Conservation (phyloP, 2,888 invertebrate genomes). For the Clivina fossor region DNA sequence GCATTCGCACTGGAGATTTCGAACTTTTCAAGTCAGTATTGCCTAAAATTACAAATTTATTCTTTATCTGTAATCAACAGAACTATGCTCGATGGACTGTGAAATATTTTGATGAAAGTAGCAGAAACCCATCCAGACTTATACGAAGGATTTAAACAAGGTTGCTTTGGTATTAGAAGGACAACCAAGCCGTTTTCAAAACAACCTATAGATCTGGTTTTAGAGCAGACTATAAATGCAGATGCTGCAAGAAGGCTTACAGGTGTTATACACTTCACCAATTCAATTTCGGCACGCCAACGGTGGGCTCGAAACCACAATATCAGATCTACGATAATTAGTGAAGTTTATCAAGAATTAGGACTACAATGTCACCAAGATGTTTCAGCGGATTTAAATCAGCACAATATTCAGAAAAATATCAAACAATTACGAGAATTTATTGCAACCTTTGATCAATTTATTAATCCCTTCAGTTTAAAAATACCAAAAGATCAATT, state of each 20-base stretch:
- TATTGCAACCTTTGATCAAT: conserved; percentile 32
- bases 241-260: conserved; percentile 43
- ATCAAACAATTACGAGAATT: neutral
- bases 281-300: conserved; percentile 43
- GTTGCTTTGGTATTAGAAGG: conserved; percentile 45
- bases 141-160: conserved; percentile 39
- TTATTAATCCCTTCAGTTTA: conserved; percentile 39
- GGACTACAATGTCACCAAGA: conserved; percentile 38
- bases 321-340: conserved; percentile 40
- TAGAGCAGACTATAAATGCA: conserved; percentile 47
- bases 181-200: conserved; percentile 46
- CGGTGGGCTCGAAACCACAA: conserved; percentile 41
- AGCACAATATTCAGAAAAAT: conserved; percentile 26
- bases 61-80: conserved; percentile 44
- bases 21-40: conserved; percentile 37
- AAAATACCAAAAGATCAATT: conserved; percentile 36
- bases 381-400: conserved; percentile 36
- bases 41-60: conserved; percentile 42
- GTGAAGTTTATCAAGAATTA: conserved; percentile 38
- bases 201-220: conserved; percentile 44
- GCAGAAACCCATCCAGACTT: conserved; percentile 45
- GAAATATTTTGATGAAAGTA: conserved; percentile 44
- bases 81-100: conserved; percentile 46
- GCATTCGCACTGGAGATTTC: conserved; percentile 37
- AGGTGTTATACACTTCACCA: conserved; percentile 41